A percentile compares a stretch with the other conserved stretches of the same genome.
Conservation (phyloP, 2,888 invertebrate species). For the Dioctria linearis region DNA sequence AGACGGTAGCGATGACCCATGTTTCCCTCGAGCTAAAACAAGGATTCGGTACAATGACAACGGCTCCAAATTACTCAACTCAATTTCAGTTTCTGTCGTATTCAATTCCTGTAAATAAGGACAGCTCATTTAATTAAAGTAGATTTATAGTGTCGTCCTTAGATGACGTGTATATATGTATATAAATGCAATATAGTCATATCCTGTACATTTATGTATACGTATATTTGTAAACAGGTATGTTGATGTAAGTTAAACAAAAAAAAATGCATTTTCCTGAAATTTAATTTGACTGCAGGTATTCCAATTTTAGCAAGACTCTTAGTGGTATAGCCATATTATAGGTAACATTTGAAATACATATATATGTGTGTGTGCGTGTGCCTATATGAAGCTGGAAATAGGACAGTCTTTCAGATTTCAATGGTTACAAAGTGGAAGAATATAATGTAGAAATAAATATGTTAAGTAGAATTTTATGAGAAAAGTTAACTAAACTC, state of each 20-base stretch:
- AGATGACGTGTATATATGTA: background rate
- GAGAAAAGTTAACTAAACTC: background rate
- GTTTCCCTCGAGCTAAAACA: slow-evolving; percentile 83
- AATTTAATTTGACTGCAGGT: slow-evolving; percentile 12
- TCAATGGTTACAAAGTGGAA: background rate
- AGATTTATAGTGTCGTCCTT: slow-evolving; percentile 30
- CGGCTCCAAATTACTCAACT: slow-evolving; percentile 77
- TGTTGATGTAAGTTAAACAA: background rate
- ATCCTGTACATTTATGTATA: background rate
- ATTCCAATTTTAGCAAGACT: background rate
- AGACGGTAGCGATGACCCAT: slow-evolving; percentile 86
- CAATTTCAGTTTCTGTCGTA: slow-evolving; percentile 77
- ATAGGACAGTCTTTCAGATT: background rate
- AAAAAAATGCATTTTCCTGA: slow-evolving; percentile 4
- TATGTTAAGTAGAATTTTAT: background rate
- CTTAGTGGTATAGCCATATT: too few species aligned
- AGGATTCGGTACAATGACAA: slow-evolving; percentile 84
- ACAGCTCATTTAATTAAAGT: slow-evolving; percentile 33
- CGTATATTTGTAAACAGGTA: slow-evolving; percentile 19
- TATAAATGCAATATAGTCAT: too few species aligned
- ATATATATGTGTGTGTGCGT: too few species aligned
- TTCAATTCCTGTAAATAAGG: slow-evolving; percentile 76
- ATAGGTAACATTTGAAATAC: too few species aligned
- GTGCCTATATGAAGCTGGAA: background rate
- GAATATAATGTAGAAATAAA: background rate